phyloP scores from a whole-genome alignment of 2,888 invertebrate genomes.

The Protophormia terraenovae region DNA sequence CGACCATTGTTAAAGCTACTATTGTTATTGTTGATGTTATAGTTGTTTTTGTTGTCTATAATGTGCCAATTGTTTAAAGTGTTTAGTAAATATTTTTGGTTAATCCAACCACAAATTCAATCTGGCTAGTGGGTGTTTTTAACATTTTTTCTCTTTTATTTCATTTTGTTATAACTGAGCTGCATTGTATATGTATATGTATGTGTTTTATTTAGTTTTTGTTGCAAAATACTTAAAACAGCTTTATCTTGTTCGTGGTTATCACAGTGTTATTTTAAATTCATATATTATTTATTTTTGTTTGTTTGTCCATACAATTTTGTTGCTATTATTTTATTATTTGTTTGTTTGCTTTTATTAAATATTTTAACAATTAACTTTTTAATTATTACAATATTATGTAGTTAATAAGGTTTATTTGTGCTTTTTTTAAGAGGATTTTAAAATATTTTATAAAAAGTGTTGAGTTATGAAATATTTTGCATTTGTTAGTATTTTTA shows the following conservation, averaged over 20 bases:
- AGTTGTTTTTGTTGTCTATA: background rate
- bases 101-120: conserved; percentile 46
- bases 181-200: background rate
- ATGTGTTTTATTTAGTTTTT: background rate
- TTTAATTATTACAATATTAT: conserved; percentile 47
- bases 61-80: conserved; percentile 21
- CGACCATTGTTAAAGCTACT: background rate
- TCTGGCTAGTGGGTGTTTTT: conserved; percentile 21
- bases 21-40: background rate
- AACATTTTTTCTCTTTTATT: background rate
- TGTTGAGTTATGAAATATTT: background rate
- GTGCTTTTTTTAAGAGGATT: background rate
- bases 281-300: background rate
- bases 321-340: conserved; percentile 7
- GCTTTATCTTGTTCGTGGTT: conserved; percentile 51
- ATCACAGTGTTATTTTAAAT: conserved; percentile 17
- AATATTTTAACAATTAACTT: conserved; percentile 52
- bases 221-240: conserved; percentile 32
- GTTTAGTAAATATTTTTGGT: conserved; percentile 46
- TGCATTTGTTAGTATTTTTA: background rate
- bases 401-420: conserved; percentile 45
- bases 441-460: background rate
- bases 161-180: background rate
- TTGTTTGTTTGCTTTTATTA: conserved; percentile 35
- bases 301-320: conserved; percentile 26